Evolutionary conservation across 2,113 vertebrate genomes (phyloP).

Genomic region (Arizona elegans): DNA sequence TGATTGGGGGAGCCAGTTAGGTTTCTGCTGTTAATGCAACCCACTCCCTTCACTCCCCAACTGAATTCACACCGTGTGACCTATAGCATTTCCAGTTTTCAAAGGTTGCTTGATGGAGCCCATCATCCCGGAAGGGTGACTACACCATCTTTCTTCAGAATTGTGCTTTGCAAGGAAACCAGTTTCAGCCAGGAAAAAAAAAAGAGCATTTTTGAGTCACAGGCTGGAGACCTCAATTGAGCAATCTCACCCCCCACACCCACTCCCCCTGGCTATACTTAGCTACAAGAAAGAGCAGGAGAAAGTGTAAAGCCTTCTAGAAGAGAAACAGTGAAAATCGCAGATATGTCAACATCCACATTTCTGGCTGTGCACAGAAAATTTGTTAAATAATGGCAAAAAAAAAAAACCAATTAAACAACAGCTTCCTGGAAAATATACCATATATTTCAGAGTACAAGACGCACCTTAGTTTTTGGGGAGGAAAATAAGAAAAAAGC

Average conservation of each 20-base stretch:
- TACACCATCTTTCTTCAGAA: neutral
- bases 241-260: neutral
- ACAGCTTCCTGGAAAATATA: conserved; percentile 51
- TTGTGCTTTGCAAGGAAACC: neutral
- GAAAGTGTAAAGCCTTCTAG: neutral
- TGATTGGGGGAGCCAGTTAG: neutral
- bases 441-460: too few relatives aligned
- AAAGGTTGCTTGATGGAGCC: neutral
- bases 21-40: neutral
- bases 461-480: too few relatives aligned
- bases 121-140: neutral
- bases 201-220: neutral
- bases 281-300: neutral
- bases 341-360: neutral
- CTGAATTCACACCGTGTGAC: neutral
- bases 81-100: neutral
- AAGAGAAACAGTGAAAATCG: neutral
- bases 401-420: neutral
- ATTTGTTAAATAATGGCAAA: conserved; percentile 8
- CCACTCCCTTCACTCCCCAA: neutral
- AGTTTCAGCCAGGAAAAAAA: neutral
- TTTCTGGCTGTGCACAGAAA: conserved; percentile 35
- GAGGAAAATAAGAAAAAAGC: too few relatives aligned
- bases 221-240: neutral
- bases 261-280: neutral